Evolutionary conservation across 92 coral and sea anemone genomes (phyloP).

Genomic region (Plumapathes pennacea): DNA sequence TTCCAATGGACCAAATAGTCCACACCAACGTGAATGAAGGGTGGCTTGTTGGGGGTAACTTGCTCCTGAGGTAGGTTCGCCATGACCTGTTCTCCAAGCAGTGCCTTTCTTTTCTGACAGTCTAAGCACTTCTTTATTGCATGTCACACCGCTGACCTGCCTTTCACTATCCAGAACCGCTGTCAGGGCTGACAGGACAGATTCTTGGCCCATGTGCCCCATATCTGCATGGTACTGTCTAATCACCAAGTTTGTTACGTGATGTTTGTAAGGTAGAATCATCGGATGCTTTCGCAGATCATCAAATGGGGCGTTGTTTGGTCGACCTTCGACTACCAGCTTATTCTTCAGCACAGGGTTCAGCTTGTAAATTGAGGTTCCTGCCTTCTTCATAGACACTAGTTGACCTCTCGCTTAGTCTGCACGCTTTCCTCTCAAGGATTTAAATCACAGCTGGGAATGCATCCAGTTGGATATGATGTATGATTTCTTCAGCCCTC

Average conservation of each 20-base stretch:
- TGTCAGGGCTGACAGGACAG: constrained; percentile 47
- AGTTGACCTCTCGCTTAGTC: background rate
- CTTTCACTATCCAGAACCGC: constrained; percentile 56
- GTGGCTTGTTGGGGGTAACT: constrained; percentile 49
- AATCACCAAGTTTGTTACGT: constrained; percentile 23
- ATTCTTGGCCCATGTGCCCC: constrained; percentile 66
- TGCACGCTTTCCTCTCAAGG: too few relatives aligned
- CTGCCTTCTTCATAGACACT: constrained; percentile 2
- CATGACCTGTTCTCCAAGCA: constrained; percentile 53
- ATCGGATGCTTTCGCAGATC: constrained; percentile 9
- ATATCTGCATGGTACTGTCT: constrained; percentile 25
- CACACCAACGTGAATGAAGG: constrained; percentile 44
- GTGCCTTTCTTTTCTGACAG: constrained; percentile 44
- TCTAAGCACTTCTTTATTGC: constrained; percentile 40
- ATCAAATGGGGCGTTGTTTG: background rate
- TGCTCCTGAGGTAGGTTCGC: constrained; percentile 32
- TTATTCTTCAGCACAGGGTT: constrained; percentile 14
- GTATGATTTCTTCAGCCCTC: constrained; percentile 11
- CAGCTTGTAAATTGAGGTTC: constrained; percentile 5
- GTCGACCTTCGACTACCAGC: constrained; percentile 22
- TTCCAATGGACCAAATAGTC: constrained; percentile 52
- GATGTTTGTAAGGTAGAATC: constrained; percentile 36
- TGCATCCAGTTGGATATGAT: constrained; percentile 19
- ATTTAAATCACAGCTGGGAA: background rate
- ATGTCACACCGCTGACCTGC: constrained; percentile 51